Evolutionary conservation across 2,888 invertebrate species (phyloP).

Genomic region (Melanostoma mellinum): DNA sequence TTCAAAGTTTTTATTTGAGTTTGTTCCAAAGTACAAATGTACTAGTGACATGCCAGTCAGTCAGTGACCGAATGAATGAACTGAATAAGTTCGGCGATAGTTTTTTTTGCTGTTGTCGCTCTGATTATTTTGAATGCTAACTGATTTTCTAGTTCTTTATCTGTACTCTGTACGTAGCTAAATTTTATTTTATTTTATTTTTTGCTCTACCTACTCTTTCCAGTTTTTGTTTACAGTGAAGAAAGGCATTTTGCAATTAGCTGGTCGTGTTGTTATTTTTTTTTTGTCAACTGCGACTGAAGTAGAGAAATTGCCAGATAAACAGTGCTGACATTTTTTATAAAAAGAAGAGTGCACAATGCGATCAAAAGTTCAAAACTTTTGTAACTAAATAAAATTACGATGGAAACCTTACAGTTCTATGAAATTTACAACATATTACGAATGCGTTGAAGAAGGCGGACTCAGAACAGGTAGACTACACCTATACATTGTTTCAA

Average conservation of each 20-base stretch:
- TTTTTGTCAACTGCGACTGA: background rate
- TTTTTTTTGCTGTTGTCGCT: conserved; percentile 5
- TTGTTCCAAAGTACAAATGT: conserved; percentile 60
- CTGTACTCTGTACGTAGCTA: background rate
- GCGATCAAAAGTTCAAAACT: no score
- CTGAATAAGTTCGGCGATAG: conserved; percentile 26
- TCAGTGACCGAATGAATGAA: conserved; percentile 68
- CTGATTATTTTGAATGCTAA: background rate
- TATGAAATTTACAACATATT: no score
- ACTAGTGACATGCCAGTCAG: conserved; percentile 31
- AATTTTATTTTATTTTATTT: background rate
- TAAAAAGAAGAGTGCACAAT: background rate
- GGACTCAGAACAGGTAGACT: no score
- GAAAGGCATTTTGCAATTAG: conserved; percentile 48
- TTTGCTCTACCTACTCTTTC: background rate
- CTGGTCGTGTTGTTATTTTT: conserved; percentile 9
- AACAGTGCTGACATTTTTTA: conserved; percentile 8
- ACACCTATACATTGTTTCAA: no score
- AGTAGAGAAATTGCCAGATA: background rate
- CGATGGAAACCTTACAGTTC: no score
- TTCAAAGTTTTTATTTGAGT: conserved; percentile 11
- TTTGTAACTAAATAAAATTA: background rate
- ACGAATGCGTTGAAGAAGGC: no score
- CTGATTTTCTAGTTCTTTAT: conserved; percentile 28
- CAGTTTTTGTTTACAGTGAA: conserved; percentile 32